These are phyloP conservation scores for Siphlonurus alternatus DNA, from an alignment of 2,888 invertebrate genomes.

Conservation along the genomic window DNA sequence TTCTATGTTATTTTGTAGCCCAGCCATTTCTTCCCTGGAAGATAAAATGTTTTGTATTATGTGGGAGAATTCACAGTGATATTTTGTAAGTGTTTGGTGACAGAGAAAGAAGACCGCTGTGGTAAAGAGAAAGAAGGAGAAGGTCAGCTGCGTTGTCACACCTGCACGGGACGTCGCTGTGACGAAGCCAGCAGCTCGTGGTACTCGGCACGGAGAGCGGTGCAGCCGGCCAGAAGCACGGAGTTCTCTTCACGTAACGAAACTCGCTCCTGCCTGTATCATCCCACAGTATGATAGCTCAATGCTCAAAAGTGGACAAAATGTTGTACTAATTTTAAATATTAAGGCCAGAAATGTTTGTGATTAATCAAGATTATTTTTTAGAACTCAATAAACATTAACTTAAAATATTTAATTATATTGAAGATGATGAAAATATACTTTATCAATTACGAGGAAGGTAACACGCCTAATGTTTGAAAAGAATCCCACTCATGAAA, in stretches of 20 bases:
- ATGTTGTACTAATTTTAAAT: too few relatives aligned
- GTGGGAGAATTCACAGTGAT: slow-evolving; percentile 10
- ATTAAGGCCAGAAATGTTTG: too few relatives aligned
- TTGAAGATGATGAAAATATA: too few relatives aligned
- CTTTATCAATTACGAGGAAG: too few relatives aligned
- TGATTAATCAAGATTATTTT: background rate
- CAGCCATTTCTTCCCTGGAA: slow-evolving; percentile 59
- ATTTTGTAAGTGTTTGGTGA: background rate
- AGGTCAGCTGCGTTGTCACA: slow-evolving; percentile 2
- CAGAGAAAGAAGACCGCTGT: slow-evolving; percentile 5
- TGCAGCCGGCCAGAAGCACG: slow-evolving; percentile 41
- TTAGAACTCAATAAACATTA: background rate
- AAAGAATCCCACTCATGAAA: too few relatives aligned
- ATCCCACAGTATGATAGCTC: slow-evolving; percentile 13
- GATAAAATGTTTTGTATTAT: slow-evolving; percentile 15
- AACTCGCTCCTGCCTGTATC: slow-evolving; percentile 41
- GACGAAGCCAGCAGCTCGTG: slow-evolving; percentile 28
- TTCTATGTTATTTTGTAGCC: slow-evolving; percentile 64
- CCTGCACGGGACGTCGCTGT: background rate
- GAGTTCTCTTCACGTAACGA: slow-evolving; percentile 42
- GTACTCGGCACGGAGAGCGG: slow-evolving; percentile 41
- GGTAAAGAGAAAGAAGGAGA: background rate
- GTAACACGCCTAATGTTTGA: too few relatives aligned
- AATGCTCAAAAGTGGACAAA: slow-evolving; percentile 14
- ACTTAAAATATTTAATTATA: background rate